These are phyloP conservation scores for Bothrops alternatus DNA, from an alignment of 2,797 vertebrate genomes.

Conservation along the genomic window DNA sequence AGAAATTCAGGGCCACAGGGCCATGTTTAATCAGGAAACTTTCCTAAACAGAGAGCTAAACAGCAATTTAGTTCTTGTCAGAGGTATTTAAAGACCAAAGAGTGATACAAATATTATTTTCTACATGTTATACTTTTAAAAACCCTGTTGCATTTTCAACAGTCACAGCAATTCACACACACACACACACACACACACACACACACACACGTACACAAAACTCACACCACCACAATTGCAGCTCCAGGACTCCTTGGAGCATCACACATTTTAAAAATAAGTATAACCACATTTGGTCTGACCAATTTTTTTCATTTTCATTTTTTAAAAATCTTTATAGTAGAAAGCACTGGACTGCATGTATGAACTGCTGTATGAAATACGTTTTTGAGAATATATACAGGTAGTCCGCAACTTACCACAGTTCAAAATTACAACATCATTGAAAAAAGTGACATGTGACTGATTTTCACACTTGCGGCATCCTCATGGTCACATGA, in stretches of 20 bases:
- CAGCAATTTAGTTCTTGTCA: constrained; percentile 33
- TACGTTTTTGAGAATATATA: neutral
- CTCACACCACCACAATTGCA: neutral
- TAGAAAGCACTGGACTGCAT: neutral
- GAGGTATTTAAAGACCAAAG: constrained; percentile 31
- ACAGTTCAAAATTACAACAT: neutral
- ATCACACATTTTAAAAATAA: neutral
- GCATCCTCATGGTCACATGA: no score
- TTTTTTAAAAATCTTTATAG: neutral
- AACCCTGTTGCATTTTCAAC: neutral
- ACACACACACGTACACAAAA: neutral
- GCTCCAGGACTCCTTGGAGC: neutral
- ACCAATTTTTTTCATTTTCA: neutral
- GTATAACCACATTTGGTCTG: neutral
- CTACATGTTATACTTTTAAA: neutral
- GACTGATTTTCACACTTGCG: neutral
- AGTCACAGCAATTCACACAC: neutral
- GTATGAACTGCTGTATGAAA: neutral
- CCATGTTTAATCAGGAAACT: constrained; percentile 45
- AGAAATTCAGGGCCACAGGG: constrained; percentile 50
- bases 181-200: neutral
- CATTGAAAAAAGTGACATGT: neutral
- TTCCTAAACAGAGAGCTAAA: constrained; percentile 36
- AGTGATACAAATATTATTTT: neutral
- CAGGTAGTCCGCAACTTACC: neutral